Conservation (phyloP, 2,888 invertebrate genomes). For the Aspidiotus destructor region DNA sequence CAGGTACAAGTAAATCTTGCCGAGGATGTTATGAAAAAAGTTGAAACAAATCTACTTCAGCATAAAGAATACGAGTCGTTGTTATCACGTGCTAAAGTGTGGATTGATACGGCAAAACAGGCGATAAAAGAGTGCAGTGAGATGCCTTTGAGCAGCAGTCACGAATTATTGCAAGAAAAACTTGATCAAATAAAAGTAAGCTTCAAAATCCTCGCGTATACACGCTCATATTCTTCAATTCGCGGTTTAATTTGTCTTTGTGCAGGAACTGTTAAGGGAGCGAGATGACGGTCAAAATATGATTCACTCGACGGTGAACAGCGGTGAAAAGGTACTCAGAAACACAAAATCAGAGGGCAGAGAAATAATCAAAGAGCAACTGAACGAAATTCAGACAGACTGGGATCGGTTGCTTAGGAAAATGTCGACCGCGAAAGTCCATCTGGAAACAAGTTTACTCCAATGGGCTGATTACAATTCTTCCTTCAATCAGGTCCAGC, state of each 20-base stretch:
- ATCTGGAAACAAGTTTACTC: slow-evolving; percentile 75
- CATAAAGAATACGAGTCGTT: slow-evolving; percentile 72
- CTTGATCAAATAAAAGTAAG: slow-evolving; percentile 50
- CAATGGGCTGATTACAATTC: slow-evolving; percentile 97
- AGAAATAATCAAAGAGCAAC: slow-evolving; percentile 73
- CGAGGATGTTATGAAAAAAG: slow-evolving; percentile 80
- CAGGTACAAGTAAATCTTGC: slow-evolving; percentile 72
- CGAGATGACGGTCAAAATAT: slow-evolving; percentile 80
- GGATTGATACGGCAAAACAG: slow-evolving; percentile 80
- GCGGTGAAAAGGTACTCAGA: slow-evolving; percentile 78
- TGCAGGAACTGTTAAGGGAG: slow-evolving; percentile 63
- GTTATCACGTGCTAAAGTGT: slow-evolving; percentile 63
- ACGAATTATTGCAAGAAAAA: slow-evolving; percentile 71
- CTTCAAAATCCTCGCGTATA: background rate
- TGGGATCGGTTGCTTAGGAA: slow-evolving; percentile 88
- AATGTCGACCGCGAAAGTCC: slow-evolving; percentile 82
- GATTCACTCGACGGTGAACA: slow-evolving; percentile 76
- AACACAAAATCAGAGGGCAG: slow-evolving; percentile 82
- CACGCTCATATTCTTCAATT: background rate
- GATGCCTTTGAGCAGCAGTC: slow-evolving; percentile 64
- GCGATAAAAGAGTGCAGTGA: slow-evolving; percentile 71
- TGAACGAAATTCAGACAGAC: slow-evolving; percentile 81
- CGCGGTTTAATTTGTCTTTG: too few species aligned
- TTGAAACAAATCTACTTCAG: slow-evolving; percentile 76
- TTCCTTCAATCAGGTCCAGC: slow-evolving; percentile 80